A percentile compares a stretch with the other conserved stretches of the same genome.
Conservation (phyloP, 2,113 vertebrate genomes). For the Heterotis niloticus region DNA sequence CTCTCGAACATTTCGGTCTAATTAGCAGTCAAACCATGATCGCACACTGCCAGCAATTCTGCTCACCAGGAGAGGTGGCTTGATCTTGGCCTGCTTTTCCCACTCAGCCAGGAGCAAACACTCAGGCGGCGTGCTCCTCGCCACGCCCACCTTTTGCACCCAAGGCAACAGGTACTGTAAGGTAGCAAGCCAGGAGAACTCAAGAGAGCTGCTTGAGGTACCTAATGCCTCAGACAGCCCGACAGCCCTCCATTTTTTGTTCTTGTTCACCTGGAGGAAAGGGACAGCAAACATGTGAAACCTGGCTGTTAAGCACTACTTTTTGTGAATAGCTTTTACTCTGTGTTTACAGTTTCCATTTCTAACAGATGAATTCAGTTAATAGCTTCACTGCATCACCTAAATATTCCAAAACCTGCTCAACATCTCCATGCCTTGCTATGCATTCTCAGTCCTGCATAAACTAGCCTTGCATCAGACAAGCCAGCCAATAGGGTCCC, state of each 20-base stretch:
- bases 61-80: constrained; percentile 94
- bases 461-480: too few species aligned
- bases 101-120: constrained; percentile 78
- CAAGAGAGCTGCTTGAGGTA: constrained; percentile 87
- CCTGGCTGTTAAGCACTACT: not conserved
- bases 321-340: not conserved
- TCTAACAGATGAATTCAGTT: too few species aligned
- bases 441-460: too few species aligned
- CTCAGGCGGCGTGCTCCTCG: constrained; percentile 87
- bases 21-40: too few species aligned
- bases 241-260: constrained; percentile 94
- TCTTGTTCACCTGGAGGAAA: constrained; percentile 85
- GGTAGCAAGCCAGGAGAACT: constrained; percentile 94
- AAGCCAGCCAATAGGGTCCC: too few species aligned
- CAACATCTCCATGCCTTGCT: too few species aligned
- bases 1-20: too few species aligned
- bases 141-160: constrained; percentile 90
- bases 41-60: constrained; percentile 31
- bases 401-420: too few species aligned
- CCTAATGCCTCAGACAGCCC: constrained; percentile 79
- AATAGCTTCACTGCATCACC: too few species aligned
- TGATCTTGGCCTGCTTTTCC: constrained; percentile 92
- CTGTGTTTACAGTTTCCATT: too few species aligned
- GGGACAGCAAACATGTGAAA: not conserved
- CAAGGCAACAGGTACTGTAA: constrained; percentile 96